Conservation (phyloP, 2,113 vertebrate species). For the Geococcyx californianus region DNA sequence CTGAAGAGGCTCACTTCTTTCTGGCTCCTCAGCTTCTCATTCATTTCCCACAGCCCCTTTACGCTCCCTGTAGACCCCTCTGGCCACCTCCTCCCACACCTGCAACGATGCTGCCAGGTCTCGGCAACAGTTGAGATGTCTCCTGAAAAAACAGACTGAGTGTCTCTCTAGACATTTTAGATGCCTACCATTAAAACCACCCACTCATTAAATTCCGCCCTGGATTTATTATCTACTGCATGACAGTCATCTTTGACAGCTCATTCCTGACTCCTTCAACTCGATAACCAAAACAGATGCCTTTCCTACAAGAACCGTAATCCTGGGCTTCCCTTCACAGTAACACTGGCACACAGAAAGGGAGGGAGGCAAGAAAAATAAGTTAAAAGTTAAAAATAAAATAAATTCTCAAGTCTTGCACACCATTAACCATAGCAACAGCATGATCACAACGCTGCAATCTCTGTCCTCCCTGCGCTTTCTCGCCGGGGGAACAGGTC, state of each 20-base stretch:
- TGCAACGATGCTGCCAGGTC: not conserved
- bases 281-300: not conserved
- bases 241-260: not conserved
- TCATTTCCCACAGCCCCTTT: not conserved
- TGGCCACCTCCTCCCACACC: not conserved
- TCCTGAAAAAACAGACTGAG: not conserved
- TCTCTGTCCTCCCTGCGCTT: not conserved
- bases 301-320: not conserved
- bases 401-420: not conserved
- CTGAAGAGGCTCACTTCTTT: not conserved
- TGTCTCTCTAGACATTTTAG: not conserved
- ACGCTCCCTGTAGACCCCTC: not conserved
- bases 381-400: not conserved
- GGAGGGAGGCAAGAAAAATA: not conserved
- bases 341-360: not conserved
- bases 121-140: not conserved
- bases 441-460: not conserved
- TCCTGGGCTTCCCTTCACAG: not conserved
- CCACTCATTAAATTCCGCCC: not conserved
- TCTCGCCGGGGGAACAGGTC: not conserved
- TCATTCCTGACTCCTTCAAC: not conserved
- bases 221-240: not conserved
- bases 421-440: constrained; percentile 33
- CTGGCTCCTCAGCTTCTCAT: not conserved
- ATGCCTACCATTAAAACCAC: not conserved